Base-by-base conservation (phyloP, 2,113 vertebrate species). In the Pangasianodon gigas region DNA sequence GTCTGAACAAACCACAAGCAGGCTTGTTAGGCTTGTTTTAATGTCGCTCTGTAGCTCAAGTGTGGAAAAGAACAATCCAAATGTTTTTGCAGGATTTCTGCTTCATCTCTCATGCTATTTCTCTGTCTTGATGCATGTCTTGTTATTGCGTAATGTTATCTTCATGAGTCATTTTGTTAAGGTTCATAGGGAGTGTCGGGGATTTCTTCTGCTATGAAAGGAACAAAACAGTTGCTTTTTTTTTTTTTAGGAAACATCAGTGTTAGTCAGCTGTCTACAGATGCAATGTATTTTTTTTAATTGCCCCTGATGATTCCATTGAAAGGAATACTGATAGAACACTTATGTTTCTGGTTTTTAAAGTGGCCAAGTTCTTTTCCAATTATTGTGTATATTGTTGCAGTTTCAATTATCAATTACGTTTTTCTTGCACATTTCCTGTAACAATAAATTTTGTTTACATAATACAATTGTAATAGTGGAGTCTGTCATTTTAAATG, bases 281-380 rank as follows among this genome's bases (percentile, higher is more conserved):
- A 88, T 29, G 29, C 19, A 24, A 48, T 84, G 65, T 67, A 60
- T 81, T 65, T 60, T 54, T 52, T 83, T 65, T 37, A 60, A 71
- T 89, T 65, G 69, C 79, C 82, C 46, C 1, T 51, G 67, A 77
- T 56, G 19, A 60, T 21, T 37, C n/a, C 26, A 54, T 24, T 26
- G 10, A 58, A 56, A 80, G 48, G 54, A 86, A 85, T 85, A 69
- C 58, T 88, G 56, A 74, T 81, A 81, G 44, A 85, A 89, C 75
- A 60, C 52, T 87, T 51, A 65, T 89, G 87, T 89, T 87, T 82
- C 44, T 29, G 67, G 54, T 74, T 84, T 91, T 67, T 86, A 82
- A 62, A 84, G 21, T 37, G 79, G 3, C 54, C 32, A 44, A 21
- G 32, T 89, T 67, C 14, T 82, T 54, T 89, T 69, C 2, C 37